These are phyloP conservation scores for Macrobrachium rosenbergii DNA, from an alignment of 1,140 invertebrate genomes.

Conservation along the genomic window DNA sequence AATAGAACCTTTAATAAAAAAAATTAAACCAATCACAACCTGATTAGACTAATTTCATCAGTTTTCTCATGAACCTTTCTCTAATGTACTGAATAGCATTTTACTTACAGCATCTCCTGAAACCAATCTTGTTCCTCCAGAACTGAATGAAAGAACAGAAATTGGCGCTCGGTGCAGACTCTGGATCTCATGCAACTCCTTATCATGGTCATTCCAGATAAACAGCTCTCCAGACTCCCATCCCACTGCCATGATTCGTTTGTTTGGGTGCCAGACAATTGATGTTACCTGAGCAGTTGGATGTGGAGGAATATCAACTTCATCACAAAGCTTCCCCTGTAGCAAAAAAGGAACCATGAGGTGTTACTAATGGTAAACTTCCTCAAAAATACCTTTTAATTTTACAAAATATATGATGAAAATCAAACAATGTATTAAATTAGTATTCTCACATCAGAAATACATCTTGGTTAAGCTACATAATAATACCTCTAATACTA, in stretches of 20 bases:
- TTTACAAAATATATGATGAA: too few species aligned
- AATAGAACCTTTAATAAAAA: too few species aligned
- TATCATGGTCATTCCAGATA: slow-evolving; percentile 80
- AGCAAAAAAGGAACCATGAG: slow-evolving; percentile 60
- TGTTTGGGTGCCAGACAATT: slow-evolving; percentile 90
- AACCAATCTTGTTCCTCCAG: slow-evolving; percentile 85
- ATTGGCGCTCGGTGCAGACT: slow-evolving; percentile 85
- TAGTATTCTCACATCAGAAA: too few species aligned
- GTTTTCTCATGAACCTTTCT: too few species aligned
- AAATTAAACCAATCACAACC: too few species aligned
- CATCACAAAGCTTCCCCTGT: slow-evolving; percentile 83
- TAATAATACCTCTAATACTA: too few species aligned
- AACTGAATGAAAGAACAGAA: slow-evolving; percentile 81
- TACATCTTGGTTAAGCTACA: too few species aligned
- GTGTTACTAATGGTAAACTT: too few species aligned
- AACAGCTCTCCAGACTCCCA: slow-evolving; percentile 91
- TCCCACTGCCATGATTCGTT: slow-evolving; percentile 83
- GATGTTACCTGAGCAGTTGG: slow-evolving; percentile 82
- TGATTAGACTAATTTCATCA: too few species aligned
- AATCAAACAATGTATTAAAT: too few species aligned
- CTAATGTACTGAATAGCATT: too few species aligned
- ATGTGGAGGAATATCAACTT: slow-evolving; percentile 83
- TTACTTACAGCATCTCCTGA: slow-evolving; percentile 79
- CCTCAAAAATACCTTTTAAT: too few species aligned
- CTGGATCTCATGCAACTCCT: slow-evolving; percentile 80